Conservation (phyloP, 2,797 vertebrate species). For the Ibycter americanus region DNA sequence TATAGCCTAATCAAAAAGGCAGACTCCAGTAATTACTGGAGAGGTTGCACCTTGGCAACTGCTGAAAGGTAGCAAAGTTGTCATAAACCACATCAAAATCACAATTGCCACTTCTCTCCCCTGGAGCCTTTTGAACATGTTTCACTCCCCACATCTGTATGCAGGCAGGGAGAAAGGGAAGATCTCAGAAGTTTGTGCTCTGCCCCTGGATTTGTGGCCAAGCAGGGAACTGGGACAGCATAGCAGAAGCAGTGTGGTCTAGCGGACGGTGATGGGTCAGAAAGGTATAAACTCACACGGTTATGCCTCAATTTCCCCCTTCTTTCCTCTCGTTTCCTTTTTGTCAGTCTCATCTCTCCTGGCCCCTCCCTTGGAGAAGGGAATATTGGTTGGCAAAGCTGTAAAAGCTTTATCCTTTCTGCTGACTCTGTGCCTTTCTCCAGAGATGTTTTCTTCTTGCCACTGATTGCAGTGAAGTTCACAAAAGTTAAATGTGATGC, state of each 20-base stretch:
- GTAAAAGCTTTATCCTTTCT: background rate
- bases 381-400: background rate
- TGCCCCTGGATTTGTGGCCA: background rate
- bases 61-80: background rate
- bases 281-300: background rate
- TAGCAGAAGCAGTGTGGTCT: background rate
- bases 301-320: background rate
- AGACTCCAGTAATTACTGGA: background rate
- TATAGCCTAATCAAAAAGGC: background rate
- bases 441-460: background rate
- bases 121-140: background rate
- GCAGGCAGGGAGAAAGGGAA: background rate
- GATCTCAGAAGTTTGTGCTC: background rate
- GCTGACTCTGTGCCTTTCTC: constrained; percentile 25
- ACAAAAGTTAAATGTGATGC: constrained; percentile 15
- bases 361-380: background rate
- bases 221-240: background rate
- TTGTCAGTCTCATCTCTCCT: background rate
- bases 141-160: background rate
- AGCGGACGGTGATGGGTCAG: background rate
- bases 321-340: background rate
- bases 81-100: background rate
- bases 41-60: background rate
- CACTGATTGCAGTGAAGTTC: constrained; percentile 13
- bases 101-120: background rate